Base-by-base conservation (phyloP, 2,797 vertebrate genomes). In the Chelidonichthys spinosus region DNA sequence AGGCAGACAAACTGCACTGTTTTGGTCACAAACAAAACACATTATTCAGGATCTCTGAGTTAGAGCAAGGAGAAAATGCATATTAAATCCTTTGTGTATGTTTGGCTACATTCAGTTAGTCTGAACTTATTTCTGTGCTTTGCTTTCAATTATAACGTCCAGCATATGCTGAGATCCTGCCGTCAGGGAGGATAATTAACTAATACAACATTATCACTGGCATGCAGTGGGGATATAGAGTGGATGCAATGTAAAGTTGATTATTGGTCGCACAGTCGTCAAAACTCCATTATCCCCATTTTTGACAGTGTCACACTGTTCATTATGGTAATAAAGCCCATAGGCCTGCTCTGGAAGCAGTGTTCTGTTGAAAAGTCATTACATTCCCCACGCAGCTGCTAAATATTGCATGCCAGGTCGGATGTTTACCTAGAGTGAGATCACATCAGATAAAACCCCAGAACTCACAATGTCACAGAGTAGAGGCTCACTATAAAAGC, bases 401-500 rank as follows among this genome's bases (percentile, higher is more conserved):
- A 79, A 84, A 90, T 78, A 53, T 42, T 49, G n/a, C 78, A 79
- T 44, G 78, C 83, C 90, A 89, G 84, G 66, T 84, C 84, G 75
- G 91, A 90, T 91, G 90, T 92, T 92, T 91, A 82, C 82, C 84
- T 84, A 88, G 77, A 82, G 78, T 79, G 79, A 90, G 87, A 87
- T 91, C 85, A 89, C 70, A 79, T 80, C 55, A 76, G 84, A 91
- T 89, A 71, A 87, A 91, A 85, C 39, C 53, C 33, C 62, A 55
- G 36, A 15, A 42, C 69, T 79, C 61, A 54, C 35, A 49, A 25
- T 71, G 71, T 69, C 47, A 77, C 72, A 77, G 72, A 78, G 74
- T 86, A 74, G 35, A 64, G 73, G 74, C 83, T 83, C 75, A 18
- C 59, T 64, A 54, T 63, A 49, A 63, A 9, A 77, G 46, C 58